Evolutionary conservation across 2,113 vertebrate genomes (phyloP).

Genomic region (Paradisaea rubra): DNA sequence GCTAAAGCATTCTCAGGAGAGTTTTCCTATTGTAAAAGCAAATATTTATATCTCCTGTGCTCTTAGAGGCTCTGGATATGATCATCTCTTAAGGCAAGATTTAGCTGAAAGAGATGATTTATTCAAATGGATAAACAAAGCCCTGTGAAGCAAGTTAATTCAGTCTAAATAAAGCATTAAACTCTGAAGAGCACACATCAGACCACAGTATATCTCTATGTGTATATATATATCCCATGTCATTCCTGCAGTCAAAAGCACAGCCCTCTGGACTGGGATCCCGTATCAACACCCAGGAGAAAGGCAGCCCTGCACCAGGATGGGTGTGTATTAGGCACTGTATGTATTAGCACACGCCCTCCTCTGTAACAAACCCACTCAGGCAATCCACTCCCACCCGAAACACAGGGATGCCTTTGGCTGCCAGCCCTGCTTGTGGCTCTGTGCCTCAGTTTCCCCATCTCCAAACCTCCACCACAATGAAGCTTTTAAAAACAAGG

Average conservation of each 20-base stretch:
- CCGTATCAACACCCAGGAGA: not conserved
- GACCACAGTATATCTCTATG: not conserved
- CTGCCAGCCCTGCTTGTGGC: not conserved
- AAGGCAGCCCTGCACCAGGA: not conserved
- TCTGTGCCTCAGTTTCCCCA: not conserved
- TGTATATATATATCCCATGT: not conserved
- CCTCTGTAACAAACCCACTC: not conserved
- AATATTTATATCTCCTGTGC: constrained; percentile 52
- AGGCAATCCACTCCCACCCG: not conserved
- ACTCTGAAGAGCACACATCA: not conserved
- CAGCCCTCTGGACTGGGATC: not conserved
- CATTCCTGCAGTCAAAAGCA: not conserved
- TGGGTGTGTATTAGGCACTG: not conserved
- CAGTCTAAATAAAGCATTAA: constrained; percentile 50
- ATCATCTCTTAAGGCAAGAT: constrained; percentile 41
- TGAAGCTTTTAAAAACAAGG: not conserved
- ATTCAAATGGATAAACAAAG: constrained; percentile 59
- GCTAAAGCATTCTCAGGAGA: constrained; percentile 21
- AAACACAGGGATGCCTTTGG: rapidly evolving
- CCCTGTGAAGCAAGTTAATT: constrained; percentile 20
- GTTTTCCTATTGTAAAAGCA: constrained; percentile 17
- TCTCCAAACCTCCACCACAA: not conserved
- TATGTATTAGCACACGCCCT: not conserved
- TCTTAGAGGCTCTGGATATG: constrained; percentile 39
- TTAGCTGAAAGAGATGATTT: constrained; percentile 42